Percentiles rank a stretch among this genome's conserved stretches.
Conservation (phyloP, 2,797 vertebrate species). For the Cheirogaleus major region DNA sequence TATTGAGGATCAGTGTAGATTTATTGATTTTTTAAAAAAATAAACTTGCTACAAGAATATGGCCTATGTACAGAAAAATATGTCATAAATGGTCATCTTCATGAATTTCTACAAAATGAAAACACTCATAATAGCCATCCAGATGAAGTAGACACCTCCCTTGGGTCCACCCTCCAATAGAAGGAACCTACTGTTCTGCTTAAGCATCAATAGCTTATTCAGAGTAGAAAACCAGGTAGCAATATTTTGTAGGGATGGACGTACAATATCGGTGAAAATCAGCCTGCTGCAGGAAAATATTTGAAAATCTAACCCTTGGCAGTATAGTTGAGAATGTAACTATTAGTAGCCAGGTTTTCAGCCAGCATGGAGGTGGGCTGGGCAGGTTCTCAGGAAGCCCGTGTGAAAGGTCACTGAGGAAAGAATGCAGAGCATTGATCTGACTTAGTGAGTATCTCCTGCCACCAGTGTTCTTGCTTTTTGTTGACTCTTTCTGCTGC, state of each 20-base stretch:
- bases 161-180: not conserved
- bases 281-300: not conserved
- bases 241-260: not conserved
- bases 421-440: not conserved
- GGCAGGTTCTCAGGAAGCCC: not conserved
- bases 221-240: not conserved
- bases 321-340: not conserved
- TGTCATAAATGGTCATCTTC: not conserved
- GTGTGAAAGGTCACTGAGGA: not conserved
- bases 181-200: not conserved
- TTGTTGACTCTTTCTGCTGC: not conserved
- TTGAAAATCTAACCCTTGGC: slow-evolving; percentile 26
- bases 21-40: not conserved
- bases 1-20: slow-evolving; percentile 12
- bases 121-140: not conserved
- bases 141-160: not conserved
- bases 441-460: not conserved
- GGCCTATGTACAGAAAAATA: not conserved
- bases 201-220: not conserved
- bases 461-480: not conserved
- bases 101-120: slow-evolving; percentile 29
- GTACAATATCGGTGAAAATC: not conserved
- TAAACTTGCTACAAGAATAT: not conserved
- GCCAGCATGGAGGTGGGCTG: not conserved
- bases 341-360: not conserved